A percentile compares a stretch with the other conserved stretches of the same genome.
phyloP scores from a whole-genome alignment of 1,140 invertebrate species.

The Cherax quadricarinatus region DNA sequence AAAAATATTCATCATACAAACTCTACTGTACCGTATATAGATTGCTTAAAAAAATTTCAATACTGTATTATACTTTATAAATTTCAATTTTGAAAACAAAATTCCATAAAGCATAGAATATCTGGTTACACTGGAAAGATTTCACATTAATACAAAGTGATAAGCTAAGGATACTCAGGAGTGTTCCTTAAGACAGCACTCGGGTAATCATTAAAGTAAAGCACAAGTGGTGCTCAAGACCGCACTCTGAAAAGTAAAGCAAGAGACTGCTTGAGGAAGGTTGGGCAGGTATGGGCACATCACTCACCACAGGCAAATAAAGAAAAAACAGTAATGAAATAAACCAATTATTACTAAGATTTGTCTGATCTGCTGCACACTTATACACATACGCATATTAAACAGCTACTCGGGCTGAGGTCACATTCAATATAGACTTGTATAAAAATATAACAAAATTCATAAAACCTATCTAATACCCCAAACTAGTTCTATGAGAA shows the following conservation, averaged over 20 bases:
- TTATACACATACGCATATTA: background rate
- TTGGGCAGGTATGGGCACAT: background rate
- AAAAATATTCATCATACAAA: too few relatives aligned
- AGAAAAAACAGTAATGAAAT: background rate
- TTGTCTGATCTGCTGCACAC: background rate
- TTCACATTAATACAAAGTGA: background rate
- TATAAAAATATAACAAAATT: slow-evolving; percentile 13
- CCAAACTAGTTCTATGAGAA: background rate
- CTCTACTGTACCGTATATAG: too few relatives aligned
- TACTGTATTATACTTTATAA: too few relatives aligned
- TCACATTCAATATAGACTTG: background rate
- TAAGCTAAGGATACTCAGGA: background rate
- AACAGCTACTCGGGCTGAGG: background rate
- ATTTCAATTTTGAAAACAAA: background rate
- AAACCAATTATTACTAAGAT: background rate
- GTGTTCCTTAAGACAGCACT: background rate
- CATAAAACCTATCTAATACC: slow-evolving; percentile 1
- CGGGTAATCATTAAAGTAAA: background rate
- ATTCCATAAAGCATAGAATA: background rate
- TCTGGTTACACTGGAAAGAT: background rate
- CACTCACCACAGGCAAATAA: background rate
- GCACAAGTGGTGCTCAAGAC: too few relatives aligned
- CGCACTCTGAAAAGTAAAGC: too few relatives aligned
- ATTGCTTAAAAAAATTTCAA: too few relatives aligned
- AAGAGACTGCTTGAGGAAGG: background rate